Conservation (phyloP, 2,113 vertebrate genomes). For the Platycercus adscitus region DNA sequence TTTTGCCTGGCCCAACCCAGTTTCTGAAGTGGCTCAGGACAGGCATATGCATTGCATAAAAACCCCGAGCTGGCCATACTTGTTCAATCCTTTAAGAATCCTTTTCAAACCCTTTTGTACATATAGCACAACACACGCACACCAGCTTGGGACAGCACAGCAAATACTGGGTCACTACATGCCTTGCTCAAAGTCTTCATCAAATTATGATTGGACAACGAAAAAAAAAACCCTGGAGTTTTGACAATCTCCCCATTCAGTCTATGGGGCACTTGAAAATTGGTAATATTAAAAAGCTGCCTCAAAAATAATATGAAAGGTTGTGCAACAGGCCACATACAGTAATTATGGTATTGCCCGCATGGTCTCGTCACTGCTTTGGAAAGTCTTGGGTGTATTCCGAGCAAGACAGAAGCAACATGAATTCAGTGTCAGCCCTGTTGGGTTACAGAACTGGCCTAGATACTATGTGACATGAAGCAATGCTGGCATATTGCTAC, state of each 20-base stretch:
- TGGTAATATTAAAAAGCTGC: background rate
- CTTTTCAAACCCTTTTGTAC: background rate
- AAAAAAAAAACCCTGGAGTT: background rate
- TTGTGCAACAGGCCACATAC: background rate
- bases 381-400: background rate
- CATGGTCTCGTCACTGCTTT: background rate
- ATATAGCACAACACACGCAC: background rate
- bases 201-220: background rate
- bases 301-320: background rate
- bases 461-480: background rate
- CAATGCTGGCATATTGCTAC: background rate
- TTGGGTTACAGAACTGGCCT: background rate
- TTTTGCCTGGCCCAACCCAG: background rate
- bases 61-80: background rate
- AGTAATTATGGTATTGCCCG: background rate
- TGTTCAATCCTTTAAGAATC: fast-evolving
- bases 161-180: background rate
- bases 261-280: background rate
- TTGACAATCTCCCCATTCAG: background rate
- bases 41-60: background rate
- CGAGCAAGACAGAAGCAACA: background rate
- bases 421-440: background rate
- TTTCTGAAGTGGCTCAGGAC: background rate
- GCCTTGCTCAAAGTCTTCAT: background rate
- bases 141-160: background rate